These are phyloP conservation scores for Mola mola DNA, from an alignment of 2,113 vertebrate genomes.

Conservation along the genomic window DNA sequence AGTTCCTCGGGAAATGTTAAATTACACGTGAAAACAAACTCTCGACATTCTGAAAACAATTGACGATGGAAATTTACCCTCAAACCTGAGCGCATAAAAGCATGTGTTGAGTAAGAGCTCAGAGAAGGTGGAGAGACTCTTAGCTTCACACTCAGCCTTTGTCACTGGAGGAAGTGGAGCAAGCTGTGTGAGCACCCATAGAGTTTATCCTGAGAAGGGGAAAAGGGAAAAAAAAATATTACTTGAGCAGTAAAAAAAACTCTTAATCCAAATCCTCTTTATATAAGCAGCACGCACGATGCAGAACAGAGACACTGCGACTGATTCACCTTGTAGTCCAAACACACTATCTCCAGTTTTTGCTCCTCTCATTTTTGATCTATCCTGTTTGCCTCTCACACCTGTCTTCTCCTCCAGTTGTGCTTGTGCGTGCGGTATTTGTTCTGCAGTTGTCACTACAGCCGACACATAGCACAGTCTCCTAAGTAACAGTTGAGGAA, in stretches of 20 bases:
- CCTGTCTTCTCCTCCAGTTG: slow-evolving; percentile 29
- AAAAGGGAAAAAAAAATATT: slow-evolving; percentile 43
- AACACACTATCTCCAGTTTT: slow-evolving; percentile 25
- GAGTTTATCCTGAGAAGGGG: slow-evolving; percentile 39
- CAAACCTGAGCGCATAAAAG: background rate
- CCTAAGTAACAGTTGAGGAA: background rate
- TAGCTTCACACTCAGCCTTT: background rate
- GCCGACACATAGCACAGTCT: slow-evolving; percentile 1
- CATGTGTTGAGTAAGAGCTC: background rate
- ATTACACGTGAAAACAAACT: background rate
- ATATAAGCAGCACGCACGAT: slow-evolving; percentile 69
- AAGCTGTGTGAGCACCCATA: too few species aligned
- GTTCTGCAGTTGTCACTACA: background rate
- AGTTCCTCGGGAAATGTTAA: too few species aligned
- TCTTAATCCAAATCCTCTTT: slow-evolving; percentile 81
- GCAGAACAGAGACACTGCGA: slow-evolving; percentile 41
- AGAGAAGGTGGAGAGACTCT: background rate
- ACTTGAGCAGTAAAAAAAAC: slow-evolving; percentile 64
- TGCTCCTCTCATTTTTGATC: too few species aligned
- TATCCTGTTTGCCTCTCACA: slow-evolving; percentile 33
- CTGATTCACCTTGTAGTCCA: slow-evolving; percentile 47
- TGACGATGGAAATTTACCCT: background rate
- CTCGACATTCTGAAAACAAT: background rate
- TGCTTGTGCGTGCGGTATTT: background rate
- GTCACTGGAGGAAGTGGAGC: too few species aligned